A percentile compares a stretch with the other conserved stretches of the same genome.
These are phyloP conservation scores for Drosophila fungiperda DNA, from an alignment of 2,888 invertebrate genomes.

Conservation along the genomic window DNA sequence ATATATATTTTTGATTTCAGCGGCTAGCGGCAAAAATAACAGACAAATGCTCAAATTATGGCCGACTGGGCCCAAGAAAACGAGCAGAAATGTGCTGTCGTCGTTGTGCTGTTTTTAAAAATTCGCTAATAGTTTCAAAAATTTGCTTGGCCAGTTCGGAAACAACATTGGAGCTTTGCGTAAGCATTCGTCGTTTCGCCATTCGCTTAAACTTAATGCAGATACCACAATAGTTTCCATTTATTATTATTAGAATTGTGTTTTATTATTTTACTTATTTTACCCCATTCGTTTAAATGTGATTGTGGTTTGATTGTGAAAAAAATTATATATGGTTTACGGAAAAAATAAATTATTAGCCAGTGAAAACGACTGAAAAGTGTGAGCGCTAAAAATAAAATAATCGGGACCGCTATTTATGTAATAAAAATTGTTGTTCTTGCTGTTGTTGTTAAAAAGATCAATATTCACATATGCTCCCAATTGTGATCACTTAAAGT, in stretches of 20 bases:
- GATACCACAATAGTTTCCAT: constrained; percentile 22
- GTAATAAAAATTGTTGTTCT: constrained; percentile 73
- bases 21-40: constrained; percentile 65
- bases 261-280: constrained; percentile 12
- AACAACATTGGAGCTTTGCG: constrained; percentile 82
- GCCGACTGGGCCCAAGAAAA: constrained; percentile 37
- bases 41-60: constrained; percentile 69
- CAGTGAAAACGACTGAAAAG: constrained; percentile 54
- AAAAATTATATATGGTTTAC: constrained; percentile 50
- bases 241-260: constrained; percentile 41
- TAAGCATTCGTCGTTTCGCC: constrained; percentile 62
- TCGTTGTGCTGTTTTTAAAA: constrained; percentile 58
- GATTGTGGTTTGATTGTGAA: constrained; percentile 39
- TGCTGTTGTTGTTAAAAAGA: constrained; percentile 29
- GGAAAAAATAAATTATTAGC: constrained; percentile 64
- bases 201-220: constrained; percentile 12
- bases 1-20: constrained; percentile 48
- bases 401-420: constrained; percentile 83
- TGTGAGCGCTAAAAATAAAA: constrained; percentile 83
- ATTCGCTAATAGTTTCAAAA: constrained; percentile 83
- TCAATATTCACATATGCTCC: constrained; percentile 11
- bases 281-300: constrained; percentile 25
- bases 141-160: constrained; percentile 84
- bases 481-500: constrained; percentile 32
- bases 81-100: constrained; percentile 17